Percentiles rank a stretch among this genome's conserved stretches.
Evolutionary conservation across 2,113 vertebrate species (phyloP).

Genomic region (Laticauda laticaudata): DNA sequence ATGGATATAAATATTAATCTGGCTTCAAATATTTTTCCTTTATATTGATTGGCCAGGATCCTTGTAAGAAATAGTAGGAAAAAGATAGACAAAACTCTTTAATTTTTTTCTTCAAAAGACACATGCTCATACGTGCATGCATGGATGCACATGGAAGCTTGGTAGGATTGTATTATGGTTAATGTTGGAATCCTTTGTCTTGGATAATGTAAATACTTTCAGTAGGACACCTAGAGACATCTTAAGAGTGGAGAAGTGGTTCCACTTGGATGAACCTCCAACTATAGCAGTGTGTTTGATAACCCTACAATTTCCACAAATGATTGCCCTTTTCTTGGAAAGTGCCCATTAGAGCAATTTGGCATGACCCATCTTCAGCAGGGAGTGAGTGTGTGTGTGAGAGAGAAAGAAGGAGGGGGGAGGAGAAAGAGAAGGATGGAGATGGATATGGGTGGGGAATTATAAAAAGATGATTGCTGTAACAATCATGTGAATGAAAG

Average conservation of each 20-base stretch:
- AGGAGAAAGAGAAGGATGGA: no score
- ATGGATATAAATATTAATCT: neutral
- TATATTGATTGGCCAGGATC: constrained; percentile 28
- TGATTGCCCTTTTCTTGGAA: constrained; percentile 48
- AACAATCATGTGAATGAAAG: neutral
- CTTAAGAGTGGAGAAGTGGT: constrained; percentile 40
- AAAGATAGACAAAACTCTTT: constrained; percentile 11
- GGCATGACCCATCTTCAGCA: constrained; percentile 57
- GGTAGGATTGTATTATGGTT: constrained; percentile 33
- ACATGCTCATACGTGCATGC: neutral
- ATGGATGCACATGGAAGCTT: neutral
- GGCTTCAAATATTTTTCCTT: neutral
- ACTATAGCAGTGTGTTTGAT: constrained; percentile 66
- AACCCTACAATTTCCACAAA: constrained; percentile 73
- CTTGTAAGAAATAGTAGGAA: neutral
- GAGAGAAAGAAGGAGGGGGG: no score
- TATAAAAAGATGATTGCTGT: constrained; percentile 25
- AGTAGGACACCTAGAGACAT: constrained; percentile 45
- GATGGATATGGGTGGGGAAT: neutral
- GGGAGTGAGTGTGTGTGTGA: neutral
- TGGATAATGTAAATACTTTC: constrained; percentile 38
- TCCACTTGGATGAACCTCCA: constrained; percentile 52
- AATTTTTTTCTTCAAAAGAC: neutral
- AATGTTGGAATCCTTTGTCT: constrained; percentile 38
- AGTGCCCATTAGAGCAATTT: constrained; percentile 74